phyloP scores from a whole-genome alignment of 2,888 invertebrate species.

The Choristoneura rosaceana region DNA sequence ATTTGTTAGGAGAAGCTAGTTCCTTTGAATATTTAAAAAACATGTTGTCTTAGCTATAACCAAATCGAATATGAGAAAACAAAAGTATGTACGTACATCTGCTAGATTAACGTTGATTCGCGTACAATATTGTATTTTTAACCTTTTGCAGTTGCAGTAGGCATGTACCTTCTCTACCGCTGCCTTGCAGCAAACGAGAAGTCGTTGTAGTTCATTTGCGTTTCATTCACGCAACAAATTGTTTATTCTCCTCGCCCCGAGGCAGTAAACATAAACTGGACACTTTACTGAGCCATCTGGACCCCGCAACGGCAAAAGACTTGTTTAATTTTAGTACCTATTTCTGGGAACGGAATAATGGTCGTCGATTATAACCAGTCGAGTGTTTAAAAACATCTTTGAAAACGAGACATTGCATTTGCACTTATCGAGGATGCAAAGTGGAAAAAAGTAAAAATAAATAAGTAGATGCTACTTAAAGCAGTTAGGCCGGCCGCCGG shows the following conservation, averaged over 20 bases:
- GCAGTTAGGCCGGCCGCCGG: constrained; percentile 62
- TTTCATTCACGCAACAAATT: constrained; percentile 12
- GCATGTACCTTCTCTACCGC: not conserved
- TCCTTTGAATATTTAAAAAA: no score
- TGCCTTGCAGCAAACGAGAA: not conserved
- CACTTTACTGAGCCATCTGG: constrained; percentile 34
- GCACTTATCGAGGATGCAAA: constrained; percentile 72
- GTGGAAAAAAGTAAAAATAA: constrained; percentile 61
- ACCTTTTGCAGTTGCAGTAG: not conserved
- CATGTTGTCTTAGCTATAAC: no score
- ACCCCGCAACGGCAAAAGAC: constrained; percentile 31
- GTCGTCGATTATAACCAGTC: constrained; percentile 66
- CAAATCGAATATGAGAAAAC: no score
- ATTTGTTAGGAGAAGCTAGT: no score
- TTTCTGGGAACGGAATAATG: constrained; percentile 60
- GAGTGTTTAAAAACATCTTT: constrained; percentile 74
- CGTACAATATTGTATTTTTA: not conserved
- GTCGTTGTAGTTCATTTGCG: constrained; percentile 8
- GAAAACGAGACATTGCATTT: constrained; percentile 78
- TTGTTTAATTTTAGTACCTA: constrained; percentile 38
- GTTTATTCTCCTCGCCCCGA: constrained; percentile 22
- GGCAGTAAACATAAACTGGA: constrained; percentile 27
- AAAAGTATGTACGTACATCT: not conserved
- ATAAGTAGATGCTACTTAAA: constrained; percentile 59
- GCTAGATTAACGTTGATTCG: not conserved